A percentile compares a stretch with the other conserved stretches of the same genome.
phyloP scores from a whole-genome alignment of 2,888 invertebrate species.

The Euphydryas editha region DNA sequence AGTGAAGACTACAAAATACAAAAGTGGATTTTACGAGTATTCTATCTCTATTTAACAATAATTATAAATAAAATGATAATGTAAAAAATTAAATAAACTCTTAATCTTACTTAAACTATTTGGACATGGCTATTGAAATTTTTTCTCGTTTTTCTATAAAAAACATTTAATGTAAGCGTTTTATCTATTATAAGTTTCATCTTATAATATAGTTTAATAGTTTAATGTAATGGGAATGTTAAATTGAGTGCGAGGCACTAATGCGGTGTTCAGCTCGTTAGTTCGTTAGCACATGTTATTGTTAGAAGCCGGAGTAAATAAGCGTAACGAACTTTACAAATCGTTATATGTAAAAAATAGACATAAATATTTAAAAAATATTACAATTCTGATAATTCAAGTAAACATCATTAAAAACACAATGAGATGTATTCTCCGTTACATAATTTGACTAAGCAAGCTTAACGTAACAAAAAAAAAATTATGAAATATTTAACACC shows the following conservation, averaged over 20 bases:
- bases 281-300: conserved; percentile 51
- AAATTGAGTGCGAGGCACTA: conserved; percentile 64
- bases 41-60: too few species aligned
- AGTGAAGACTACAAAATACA: too few species aligned
- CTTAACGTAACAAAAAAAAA: too few species aligned
- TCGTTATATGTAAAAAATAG: conserved; percentile 19
- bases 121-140: not conserved
- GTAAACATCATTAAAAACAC: conserved; percentile 5
- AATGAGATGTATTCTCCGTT: not conserved
- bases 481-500: too few species aligned
- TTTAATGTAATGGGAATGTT: conserved; percentile 52
- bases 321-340: conserved; percentile 48
- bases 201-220: conserved; percentile 9
- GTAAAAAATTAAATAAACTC: not conserved
- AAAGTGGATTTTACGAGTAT: too few species aligned
- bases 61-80: not conserved
- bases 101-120: not conserved
- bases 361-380: conserved; percentile 8
- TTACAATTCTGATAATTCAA: not conserved
- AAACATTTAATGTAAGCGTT: not conserved
- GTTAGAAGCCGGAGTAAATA: conserved; percentile 47
- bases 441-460: not conserved
- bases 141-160: not conserved
- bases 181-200: not conserved
- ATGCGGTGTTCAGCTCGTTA: conserved; percentile 56